Evolutionary conservation across 2,113 vertebrate species (phyloP).

Genomic region (Cinclus cinclus): DNA sequence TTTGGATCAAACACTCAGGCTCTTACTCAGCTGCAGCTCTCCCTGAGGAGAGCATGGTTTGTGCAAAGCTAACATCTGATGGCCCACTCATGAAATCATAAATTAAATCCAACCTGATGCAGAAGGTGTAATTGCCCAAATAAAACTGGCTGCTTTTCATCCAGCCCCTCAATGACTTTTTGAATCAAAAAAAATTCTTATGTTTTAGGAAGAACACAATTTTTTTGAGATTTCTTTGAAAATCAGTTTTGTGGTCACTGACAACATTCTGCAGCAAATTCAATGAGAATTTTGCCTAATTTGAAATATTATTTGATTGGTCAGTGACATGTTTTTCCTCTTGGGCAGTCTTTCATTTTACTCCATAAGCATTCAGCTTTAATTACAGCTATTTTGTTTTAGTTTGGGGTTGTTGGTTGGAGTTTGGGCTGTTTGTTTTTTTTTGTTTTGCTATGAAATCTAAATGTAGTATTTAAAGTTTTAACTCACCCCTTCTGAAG

Average conservation of each 20-base stretch:
- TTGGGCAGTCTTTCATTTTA: neutral
- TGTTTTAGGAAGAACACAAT: neutral
- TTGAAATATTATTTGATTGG: neutral
- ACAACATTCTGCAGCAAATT: neutral
- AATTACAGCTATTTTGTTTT: neutral
- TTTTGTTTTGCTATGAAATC: neutral
- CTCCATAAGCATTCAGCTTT: neutral
- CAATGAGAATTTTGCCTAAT: neutral
- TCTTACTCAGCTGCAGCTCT: neutral
- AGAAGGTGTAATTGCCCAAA: neutral
- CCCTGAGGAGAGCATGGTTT: neutral
- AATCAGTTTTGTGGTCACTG: neutral
- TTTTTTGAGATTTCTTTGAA: neutral
- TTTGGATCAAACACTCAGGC: neutral
- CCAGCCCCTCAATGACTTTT: neutral
- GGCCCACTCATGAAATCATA: neutral
- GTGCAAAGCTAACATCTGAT: neutral
- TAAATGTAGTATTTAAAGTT: neutral
- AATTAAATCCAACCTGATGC: neutral
- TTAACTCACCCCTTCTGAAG: neutral
- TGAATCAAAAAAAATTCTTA: neutral
- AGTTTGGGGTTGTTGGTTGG: neutral
- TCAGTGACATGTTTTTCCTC: neutral
- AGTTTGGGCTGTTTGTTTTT: neutral
- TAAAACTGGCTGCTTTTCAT: neutral